Percentiles rank a stretch among this genome's conserved stretches.
These are phyloP conservation scores for Eupithecia insigniata DNA, from an alignment of 2,888 invertebrate genomes.

Conservation along the genomic window DNA sequence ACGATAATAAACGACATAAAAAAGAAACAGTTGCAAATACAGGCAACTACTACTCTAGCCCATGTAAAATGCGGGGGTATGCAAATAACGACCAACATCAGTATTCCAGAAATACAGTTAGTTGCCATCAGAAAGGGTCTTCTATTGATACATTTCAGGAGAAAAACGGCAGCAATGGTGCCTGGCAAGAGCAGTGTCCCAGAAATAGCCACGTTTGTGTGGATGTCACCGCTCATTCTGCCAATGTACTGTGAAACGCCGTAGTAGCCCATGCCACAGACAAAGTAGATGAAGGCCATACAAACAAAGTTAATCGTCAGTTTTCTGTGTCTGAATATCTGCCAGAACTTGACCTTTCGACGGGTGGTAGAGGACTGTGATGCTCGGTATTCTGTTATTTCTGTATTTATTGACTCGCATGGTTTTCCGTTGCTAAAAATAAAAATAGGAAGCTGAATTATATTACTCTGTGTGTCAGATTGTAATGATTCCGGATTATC, in stretches of 20 bases:
- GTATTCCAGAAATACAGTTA: constrained; percentile 69
- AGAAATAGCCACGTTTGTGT: constrained; percentile 90
- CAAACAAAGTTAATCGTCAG: constrained; percentile 86
- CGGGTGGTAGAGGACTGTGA: constrained; percentile 33
- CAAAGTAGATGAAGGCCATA: constrained; percentile 89
- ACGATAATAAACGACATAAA: constrained; percentile 91
- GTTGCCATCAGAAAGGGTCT: constrained; percentile 85
- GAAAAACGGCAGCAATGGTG: constrained; percentile 82
- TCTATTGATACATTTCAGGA: constrained; percentile 85
- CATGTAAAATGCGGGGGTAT: constrained; percentile 61
- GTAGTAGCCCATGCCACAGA: constrained; percentile 92
- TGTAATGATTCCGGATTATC: neutral
- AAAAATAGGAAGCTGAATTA: neutral
- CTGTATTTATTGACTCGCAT: constrained; percentile 54
- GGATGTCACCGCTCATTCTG: constrained; percentile 89
- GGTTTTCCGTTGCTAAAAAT: constrained; percentile 57
- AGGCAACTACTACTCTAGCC: constrained; percentile 85
- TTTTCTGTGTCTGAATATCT: constrained; percentile 71
- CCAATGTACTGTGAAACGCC: constrained; percentile 92
- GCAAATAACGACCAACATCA: constrained; percentile 60
- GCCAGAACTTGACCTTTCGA: constrained; percentile 59
- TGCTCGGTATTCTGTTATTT: constrained; percentile 58
- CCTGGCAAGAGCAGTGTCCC: constrained; percentile 87
- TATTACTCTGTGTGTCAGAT: neutral
- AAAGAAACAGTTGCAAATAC: constrained; percentile 89